Evolutionary conservation across 2,113 vertebrate genomes (phyloP), one percentile per base, ranked within the genome.

Genomic region (Neogobius melanostomus): DNA sequence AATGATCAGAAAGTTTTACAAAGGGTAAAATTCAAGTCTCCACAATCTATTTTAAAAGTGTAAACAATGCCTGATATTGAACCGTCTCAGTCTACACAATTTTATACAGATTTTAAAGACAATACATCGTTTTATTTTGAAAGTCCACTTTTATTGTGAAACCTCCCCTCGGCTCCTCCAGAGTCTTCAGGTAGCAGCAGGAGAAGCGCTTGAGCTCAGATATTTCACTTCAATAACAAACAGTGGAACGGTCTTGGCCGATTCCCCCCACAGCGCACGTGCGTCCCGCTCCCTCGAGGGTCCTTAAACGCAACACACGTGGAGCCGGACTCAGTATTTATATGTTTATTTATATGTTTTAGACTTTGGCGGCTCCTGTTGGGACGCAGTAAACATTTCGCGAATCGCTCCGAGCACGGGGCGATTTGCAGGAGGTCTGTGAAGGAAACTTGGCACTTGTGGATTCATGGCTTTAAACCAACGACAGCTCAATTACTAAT

Each of bases 391-490:
- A 42, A 59, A 59, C 17, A 59, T 59, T 10, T 11, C n/a, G 9
- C 17, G 11, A 28, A 21, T 56, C 17, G 17, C 52, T 54, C 52
- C 52, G 17, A 8, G 7, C 17, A n/a, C n/a, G n/a, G n/a, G n/a
- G n/a, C n/a, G n/a, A n/a, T n/a, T 21, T 21, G 9, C 54, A 8
- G 52, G 52, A 14, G 56, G 7, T 21, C 54, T 36, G 17, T 57
- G 54, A 11, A 59, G 56, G 56, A 59, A 42, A 59, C 28, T 14
- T 59, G 56, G 56, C 56, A 11, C 54, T 57, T 9, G 21, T 57
- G 8, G 2, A 28, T 8, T 11, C 7, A 28, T 2, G 56, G 28
- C 10, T 59, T 42, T 59, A 7, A 42, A 42, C 28, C 28, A 42
- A 59, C 54, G 11, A 9, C 6, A 4, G 56, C 28, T 59, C 56